phyloP scores from a whole-genome alignment of 2,797 vertebrate species.

The Melanotaenia maccullochi region DNA sequence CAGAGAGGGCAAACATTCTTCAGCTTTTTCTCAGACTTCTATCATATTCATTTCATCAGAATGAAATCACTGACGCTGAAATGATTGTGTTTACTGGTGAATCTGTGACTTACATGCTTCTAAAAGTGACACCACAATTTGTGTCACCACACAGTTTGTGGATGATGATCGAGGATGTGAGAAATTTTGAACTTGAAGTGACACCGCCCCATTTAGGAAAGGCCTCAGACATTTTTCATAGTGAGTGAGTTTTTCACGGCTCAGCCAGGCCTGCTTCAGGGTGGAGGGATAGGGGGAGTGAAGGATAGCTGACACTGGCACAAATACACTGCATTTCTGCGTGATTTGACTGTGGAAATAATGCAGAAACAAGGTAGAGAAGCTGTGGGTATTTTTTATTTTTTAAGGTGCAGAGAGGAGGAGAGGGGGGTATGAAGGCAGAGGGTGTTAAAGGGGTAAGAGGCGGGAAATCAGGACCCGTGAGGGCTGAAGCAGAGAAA shows the following conservation, averaged over 20 bases:
- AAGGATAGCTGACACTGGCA: constrained; percentile 70
- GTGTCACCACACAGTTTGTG: constrained; percentile 24
- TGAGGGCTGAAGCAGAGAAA: constrained; percentile 58
- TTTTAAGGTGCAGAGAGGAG: constrained; percentile 16
- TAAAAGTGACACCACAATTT: constrained; percentile 7
- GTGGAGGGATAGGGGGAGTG: constrained; percentile 34
- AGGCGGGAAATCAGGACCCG: constrained; percentile 65
- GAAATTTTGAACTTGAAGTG: constrained; percentile 43
- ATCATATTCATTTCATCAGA: constrained; percentile 30
- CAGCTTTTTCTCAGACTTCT: constrained; percentile 31
- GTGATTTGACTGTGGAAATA: constrained; percentile 77
- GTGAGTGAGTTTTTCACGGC: constrained; percentile 34
- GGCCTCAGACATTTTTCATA: constrained; percentile 37
- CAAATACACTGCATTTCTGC: constrained; percentile 77
- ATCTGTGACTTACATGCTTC: constrained; percentile 4
- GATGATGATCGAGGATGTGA: constrained; percentile 25
- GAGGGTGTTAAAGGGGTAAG: constrained; percentile 63
- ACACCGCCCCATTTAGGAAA: constrained; percentile 40
- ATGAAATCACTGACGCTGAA: constrained; percentile 11
- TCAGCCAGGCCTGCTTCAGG: constrained; percentile 44
- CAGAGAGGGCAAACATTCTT: constrained; percentile 19
- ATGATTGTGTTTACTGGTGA: constrained; percentile 2
- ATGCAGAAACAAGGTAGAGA: constrained; percentile 37
- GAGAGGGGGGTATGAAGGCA: constrained; percentile 43
- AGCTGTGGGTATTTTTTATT: constrained; percentile 18